Evolutionary conservation across 2,888 invertebrate species (phyloP).

Genomic region (Cryptocheilus praepositus): DNA sequence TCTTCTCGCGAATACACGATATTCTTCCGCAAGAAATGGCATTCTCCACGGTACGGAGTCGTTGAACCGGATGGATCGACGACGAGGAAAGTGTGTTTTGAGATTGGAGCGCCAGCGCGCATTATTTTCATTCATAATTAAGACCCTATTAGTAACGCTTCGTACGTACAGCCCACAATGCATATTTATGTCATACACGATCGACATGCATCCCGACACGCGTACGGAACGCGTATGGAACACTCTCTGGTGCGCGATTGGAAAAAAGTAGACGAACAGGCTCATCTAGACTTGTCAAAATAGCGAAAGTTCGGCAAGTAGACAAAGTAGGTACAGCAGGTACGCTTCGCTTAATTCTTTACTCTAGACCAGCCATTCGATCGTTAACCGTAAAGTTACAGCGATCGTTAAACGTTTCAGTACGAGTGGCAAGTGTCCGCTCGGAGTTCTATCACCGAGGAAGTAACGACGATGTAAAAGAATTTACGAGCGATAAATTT

Average conservation of each 20-base stretch:
- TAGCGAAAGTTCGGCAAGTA: not conserved
- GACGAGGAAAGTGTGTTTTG: conserved; percentile 52
- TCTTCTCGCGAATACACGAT: conserved; percentile 3
- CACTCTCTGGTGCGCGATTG: not conserved
- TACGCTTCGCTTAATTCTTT: conserved; percentile 4
- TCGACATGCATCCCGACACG: conserved; percentile 33
- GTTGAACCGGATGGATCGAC: conserved; percentile 51
- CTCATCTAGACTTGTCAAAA: not conserved
- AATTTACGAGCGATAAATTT: not conserved
- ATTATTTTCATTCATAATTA: conserved; percentile 53
- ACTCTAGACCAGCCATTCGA: not conserved
- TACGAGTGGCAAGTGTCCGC: not conserved
- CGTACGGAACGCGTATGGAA: not conserved
- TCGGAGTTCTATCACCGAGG: not conserved
- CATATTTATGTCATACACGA: conserved; percentile 57
- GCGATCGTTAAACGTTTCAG: conserved; percentile 15
- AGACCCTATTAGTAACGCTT: conserved; percentile 58
- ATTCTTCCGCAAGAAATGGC: conserved; percentile 10
- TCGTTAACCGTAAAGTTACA: conserved; percentile 1
- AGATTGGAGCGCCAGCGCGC: conserved; percentile 38
- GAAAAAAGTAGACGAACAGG: not conserved
- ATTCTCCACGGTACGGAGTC: conserved; percentile 29
- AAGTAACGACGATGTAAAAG: not conserved
- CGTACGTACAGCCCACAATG: conserved; percentile 44
- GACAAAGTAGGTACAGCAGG: not conserved